Conservation (phyloP, 2,113 vertebrate species). For the Eublepharis macularius region DNA sequence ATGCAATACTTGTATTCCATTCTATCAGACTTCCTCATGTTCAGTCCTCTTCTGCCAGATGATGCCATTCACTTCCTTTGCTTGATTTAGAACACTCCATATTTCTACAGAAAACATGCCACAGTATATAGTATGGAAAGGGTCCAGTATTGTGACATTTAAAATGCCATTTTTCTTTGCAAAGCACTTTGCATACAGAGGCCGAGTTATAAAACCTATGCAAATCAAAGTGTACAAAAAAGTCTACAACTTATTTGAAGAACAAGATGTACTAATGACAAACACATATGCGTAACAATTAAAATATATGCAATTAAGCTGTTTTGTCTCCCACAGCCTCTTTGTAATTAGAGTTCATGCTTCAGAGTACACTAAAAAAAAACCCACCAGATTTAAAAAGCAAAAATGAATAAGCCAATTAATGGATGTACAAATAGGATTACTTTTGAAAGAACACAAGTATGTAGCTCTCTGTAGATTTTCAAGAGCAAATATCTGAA, state of each 20-base stretch:
- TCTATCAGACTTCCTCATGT: too few species aligned
- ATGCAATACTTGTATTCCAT: too few species aligned
- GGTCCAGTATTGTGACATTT: background rate
- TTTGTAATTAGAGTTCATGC: slow-evolving; percentile 32
- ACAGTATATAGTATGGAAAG: slow-evolving; percentile 49
- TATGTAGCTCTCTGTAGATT: background rate
- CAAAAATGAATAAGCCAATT: background rate
- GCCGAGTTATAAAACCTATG: background rate
- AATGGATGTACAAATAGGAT: accelerated
- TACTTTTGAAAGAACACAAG: background rate
- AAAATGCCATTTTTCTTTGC: slow-evolving; percentile 2
- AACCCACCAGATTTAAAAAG: background rate
- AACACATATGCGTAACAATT: slow-evolving; percentile 18
- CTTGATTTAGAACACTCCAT: too few species aligned
- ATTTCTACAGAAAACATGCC: slow-evolving; percentile 33
- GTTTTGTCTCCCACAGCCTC: slow-evolving; percentile 30
- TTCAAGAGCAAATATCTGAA: background rate
- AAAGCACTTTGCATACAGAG: slow-evolving; percentile 4
- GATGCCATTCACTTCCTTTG: too few species aligned
- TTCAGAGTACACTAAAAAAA: slow-evolving; percentile 21
- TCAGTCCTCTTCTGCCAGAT: too few species aligned
- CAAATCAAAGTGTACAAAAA: slow-evolving; percentile 27
- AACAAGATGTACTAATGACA: slow-evolving; percentile 19
- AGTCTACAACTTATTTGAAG: slow-evolving; percentile 26
- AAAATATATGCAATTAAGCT: slow-evolving; percentile 27